Evolutionary conservation across 2,797 vertebrate genomes (phyloP), one percentile per base, ranked within the genome.

Genomic region (Periophthalmus magnuspinnatus): DNA sequence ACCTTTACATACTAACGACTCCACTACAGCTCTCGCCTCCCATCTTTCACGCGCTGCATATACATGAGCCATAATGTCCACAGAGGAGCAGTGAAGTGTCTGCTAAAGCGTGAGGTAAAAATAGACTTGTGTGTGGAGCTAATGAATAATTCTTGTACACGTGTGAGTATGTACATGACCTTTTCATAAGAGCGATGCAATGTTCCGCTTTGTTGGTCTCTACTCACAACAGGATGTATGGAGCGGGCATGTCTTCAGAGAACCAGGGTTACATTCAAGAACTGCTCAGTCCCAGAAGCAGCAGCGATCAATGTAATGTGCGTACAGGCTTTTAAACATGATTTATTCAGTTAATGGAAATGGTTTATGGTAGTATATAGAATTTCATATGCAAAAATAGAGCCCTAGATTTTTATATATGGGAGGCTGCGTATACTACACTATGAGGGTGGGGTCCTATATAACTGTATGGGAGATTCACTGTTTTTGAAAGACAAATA

Each of bases 91-190:
- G 22, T 14, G 41, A 14, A 45, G 41, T 38, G 36, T 36, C 38
- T 3, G 10, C 38, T 41, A 41, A 10, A 41, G 38, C 41, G 13
- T 13, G 11, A 45, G 16, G 24, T 65, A 65, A 65, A 65, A 48
- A 65, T 65, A 65, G 62, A 48, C 62, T 19, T 6, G 9, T 14
- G 4, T 47, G 21, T 63, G 21, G 28, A 48, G 16, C 45, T 48
- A 33, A 65, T 65, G 45, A 65, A 65, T 65, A 48, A 65, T 65
- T 50, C 45, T 32, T n/a, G 62, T 48, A 33, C 62, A 65, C 62
- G 50, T 65, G 6, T 32, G 62, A 63, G 61, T 13, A 24, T 14
- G 59, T 33, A 58, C 3, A 14, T 61, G 34, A 65, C 45, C 62
- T 65, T 48, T 65, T 32, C 8, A 28, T 3, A 5, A 13, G n/a